A percentile compares a stretch with the other conserved stretches of the same genome.
phyloP scores from a whole-genome alignment of 2,888 invertebrate genomes.

The Dendrolimus houi region DNA sequence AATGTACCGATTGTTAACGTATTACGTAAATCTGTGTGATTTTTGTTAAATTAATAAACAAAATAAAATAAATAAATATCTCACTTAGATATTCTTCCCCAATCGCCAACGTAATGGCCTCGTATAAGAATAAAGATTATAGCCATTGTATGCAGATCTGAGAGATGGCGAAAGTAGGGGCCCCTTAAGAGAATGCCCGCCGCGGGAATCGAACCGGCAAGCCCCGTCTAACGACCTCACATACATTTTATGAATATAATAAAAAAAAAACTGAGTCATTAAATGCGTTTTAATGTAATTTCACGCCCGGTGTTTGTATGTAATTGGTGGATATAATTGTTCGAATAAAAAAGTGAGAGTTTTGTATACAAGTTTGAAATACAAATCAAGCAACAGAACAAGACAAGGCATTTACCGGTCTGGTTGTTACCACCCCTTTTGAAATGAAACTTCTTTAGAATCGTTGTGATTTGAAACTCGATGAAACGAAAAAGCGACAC shows the following conservation, averaged over 20 bases:
- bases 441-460: too few relatives aligned
- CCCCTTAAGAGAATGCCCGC: conserved; percentile 24
- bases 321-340: neutral
- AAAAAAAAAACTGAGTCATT: neutral
- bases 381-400: too few relatives aligned
- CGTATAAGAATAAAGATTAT: conserved; percentile 7
- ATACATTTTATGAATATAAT: neutral
- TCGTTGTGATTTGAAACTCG: too few relatives aligned
- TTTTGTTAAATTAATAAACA: too few relatives aligned
- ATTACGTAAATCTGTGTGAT: too few relatives aligned
- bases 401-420: too few relatives aligned
- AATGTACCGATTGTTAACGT: too few relatives aligned
- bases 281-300: neutral
- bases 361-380: neutral
- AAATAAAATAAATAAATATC: too few relatives aligned
- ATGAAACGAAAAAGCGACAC: too few relatives aligned
- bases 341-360: neutral
- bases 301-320: neutral
- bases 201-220: conserved; percentile 62
- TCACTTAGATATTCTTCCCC: too few relatives aligned
- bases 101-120: conserved; percentile 8
- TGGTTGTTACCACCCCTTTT: too few relatives aligned
- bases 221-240: conserved; percentile 14
- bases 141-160: conserved; percentile 65
- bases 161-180: conserved; percentile 62